Conservation (phyloP, 1,140 invertebrate species). For the Coelopa frigida region DNA sequence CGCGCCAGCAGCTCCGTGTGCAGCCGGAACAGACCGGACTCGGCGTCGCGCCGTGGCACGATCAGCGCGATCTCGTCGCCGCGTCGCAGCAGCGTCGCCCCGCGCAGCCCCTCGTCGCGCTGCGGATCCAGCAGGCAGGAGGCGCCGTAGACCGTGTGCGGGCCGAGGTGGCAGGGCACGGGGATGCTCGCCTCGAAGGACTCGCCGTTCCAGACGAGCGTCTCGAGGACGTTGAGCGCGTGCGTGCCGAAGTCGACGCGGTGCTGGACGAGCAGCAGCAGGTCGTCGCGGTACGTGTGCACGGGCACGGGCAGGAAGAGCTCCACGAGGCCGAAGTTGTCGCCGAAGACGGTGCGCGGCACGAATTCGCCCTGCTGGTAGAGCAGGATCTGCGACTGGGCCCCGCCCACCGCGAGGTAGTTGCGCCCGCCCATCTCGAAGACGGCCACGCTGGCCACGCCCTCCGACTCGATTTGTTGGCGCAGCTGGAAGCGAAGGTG, state of each 20-base stretch:
- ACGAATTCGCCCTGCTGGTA: conserved; percentile 33
- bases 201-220: conserved; percentile 47
- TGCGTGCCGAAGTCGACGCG: conserved; percentile 43
- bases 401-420: conserved; percentile 45
- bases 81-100: conserved; percentile 29
- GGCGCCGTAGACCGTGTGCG: conserved; percentile 28
- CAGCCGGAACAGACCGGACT: conserved; percentile 32
- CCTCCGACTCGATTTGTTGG: conserved; percentile 17
- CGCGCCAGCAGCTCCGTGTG: conserved; percentile 25
- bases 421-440: conserved; percentile 45
- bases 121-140: conserved; percentile 43
- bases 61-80: conserved; percentile 35
- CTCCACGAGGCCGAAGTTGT: conserved; percentile 38
- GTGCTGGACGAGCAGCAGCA: conserved; percentile 48
- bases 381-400: conserved; percentile 41
- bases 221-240: conserved; percentile 42
- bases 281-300: conserved; percentile 47
- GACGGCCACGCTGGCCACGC: conserved; percentile 19
- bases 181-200: conserved; percentile 46
- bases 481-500: conserved; percentile 20
- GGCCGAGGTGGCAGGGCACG: conserved; percentile 39
- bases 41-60: conserved; percentile 29
- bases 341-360: conserved; percentile 35
- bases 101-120: conserved; percentile 28
- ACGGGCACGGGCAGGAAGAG: conserved; percentile 45